Evolutionary conservation across 92 coral and sea anemone species (phyloP).

Genomic region (Phenganax marumi): DNA sequence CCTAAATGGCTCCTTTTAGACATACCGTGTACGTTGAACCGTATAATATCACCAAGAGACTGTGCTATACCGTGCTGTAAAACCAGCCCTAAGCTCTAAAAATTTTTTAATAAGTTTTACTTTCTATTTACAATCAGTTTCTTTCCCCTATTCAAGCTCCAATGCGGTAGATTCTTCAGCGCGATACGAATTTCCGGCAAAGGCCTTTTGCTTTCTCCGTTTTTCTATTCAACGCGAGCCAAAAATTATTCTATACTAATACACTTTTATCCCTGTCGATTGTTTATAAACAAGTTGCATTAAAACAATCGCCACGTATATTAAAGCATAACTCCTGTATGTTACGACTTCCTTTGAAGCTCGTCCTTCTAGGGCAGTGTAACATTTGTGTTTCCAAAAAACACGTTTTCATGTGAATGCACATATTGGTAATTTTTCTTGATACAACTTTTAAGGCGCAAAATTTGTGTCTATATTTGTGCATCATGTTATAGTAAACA

Average conservation of each 20-base stretch:
- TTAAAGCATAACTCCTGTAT: neutral
- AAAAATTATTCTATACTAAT: neutral
- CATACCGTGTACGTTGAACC: no score
- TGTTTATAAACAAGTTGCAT: slow-evolving; percentile 7
- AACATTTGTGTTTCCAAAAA: neutral
- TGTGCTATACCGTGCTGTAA: no score
- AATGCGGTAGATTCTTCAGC: neutral
- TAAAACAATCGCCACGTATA: slow-evolving; percentile 1
- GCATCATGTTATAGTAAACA: no score
- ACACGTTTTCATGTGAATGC: neutral
- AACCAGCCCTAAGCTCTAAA: no score
- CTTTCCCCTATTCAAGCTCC: no score
- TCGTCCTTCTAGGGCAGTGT: neutral
- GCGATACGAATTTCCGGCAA: slow-evolving; percentile 28
- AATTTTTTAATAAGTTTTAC: no score
- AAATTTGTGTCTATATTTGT: no score
- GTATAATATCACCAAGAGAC: no score
- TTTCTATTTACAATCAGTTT: no score
- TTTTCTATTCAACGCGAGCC: slow-evolving; percentile 12
- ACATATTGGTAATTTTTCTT: neutral
- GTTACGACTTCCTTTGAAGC: neutral
- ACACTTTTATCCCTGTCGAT: slow-evolving; percentile 1
- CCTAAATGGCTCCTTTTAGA: no score
- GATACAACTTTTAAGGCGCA: no score
- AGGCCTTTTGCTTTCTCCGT: neutral